phyloP scores from a whole-genome alignment of 2,888 invertebrate genomes.

The Caenorhabditis virilis region DNA sequence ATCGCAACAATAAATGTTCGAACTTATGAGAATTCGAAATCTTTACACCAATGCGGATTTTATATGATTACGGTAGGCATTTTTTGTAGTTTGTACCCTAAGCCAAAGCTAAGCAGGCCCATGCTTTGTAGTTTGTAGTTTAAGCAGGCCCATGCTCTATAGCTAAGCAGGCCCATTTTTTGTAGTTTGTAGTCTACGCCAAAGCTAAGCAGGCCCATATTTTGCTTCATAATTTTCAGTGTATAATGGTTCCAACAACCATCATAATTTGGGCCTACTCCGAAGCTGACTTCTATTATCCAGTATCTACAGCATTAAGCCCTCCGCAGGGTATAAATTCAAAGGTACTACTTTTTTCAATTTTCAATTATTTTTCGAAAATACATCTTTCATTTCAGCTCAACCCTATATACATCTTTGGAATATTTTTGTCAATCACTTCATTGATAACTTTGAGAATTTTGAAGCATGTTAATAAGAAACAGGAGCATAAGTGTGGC shows the following conservation, averaged over 20 bases:
- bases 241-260: background rate
- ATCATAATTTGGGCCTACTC: background rate
- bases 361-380: too few species aligned
- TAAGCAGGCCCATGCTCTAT: too few species aligned
- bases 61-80: background rate
- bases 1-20: background rate
- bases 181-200: background rate
- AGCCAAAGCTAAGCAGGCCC: background rate
- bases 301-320: background rate
- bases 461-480: slow-evolving; percentile 14
- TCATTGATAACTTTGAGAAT: too few species aligned
- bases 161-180: too few species aligned
- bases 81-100: background rate
- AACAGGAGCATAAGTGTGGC: slow-evolving; percentile 14
- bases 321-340: background rate
- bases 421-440: too few species aligned
- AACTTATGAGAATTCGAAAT: background rate
- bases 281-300: background rate
- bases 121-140: too few species aligned
- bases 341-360: too few species aligned
- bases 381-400: too few species aligned
- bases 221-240: background rate
- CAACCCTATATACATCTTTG: too few species aligned
- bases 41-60: background rate
- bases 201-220: too few species aligned